Conservation (phyloP, 2,888 invertebrate genomes). For the Fragum fragum region DNA sequence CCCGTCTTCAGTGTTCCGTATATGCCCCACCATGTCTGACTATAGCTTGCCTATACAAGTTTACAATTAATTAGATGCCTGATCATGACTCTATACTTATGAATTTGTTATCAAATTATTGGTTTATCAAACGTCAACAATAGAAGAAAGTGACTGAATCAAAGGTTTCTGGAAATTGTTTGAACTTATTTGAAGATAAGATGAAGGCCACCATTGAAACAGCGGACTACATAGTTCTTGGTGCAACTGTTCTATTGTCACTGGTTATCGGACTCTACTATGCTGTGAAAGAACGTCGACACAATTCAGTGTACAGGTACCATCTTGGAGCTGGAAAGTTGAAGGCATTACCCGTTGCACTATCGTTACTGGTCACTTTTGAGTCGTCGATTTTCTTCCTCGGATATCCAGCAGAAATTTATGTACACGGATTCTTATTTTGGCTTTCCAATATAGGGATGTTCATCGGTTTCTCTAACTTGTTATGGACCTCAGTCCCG, state of each 20-base stretch:
- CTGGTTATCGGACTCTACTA: constrained; percentile 36
- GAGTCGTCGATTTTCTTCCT: constrained; percentile 60
- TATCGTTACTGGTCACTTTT: constrained; percentile 57
- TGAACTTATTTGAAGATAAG: no score
- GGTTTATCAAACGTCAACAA: no score
- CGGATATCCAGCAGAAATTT: constrained; percentile 56
- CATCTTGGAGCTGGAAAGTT: constrained; percentile 54
- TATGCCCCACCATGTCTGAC: no score
- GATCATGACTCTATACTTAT: no score
- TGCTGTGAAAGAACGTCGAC: constrained; percentile 32
- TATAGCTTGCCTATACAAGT: no score
- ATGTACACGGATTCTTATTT: constrained; percentile 50
- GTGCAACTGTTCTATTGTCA: constrained; percentile 23
- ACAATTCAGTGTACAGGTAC: constrained; percentile 28
- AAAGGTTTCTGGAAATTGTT: no score
- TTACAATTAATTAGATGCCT: no score
- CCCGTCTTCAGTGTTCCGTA: no score
- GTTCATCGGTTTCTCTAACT: constrained; percentile 38
- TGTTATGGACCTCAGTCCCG: constrained; percentile 52
- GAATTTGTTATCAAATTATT: no score
- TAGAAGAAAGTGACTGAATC: no score
- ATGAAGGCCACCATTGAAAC: constrained; percentile 6
- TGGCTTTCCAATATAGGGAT: constrained; percentile 43
- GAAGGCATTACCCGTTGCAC: constrained; percentile 48
- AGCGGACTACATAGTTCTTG: constrained; percentile 42